phyloP scores from a whole-genome alignment of 2,797 vertebrate genomes.

The Melanotaenia trifasciata region DNA sequence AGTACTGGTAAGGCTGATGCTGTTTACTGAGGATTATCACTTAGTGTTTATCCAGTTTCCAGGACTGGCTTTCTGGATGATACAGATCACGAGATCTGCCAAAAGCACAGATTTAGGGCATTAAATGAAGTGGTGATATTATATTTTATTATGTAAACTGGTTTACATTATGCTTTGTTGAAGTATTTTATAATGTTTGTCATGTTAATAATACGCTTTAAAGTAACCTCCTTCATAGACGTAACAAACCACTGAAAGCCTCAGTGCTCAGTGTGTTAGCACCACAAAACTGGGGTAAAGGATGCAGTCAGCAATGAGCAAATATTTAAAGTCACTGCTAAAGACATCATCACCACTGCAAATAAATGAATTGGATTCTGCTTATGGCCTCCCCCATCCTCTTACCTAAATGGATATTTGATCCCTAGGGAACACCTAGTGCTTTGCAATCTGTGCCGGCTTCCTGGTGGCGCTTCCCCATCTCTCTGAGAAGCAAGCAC shows the following conservation, averaged over 20 bases:
- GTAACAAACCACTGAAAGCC: constrained; percentile 21
- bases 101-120: background rate
- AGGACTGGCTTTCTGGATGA: background rate
- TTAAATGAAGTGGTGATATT: constrained; percentile 34
- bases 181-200: constrained; percentile 10
- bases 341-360: constrained; percentile 78
- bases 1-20: constrained; percentile 48
- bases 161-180: constrained; percentile 28
- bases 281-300: constrained; percentile 58
- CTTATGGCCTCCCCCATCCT: constrained; percentile 58
- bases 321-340: constrained; percentile 80
- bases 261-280: constrained; percentile 46
- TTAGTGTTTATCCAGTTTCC: constrained; percentile 34
- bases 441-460: constrained; percentile 73
- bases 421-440: constrained; percentile 78
- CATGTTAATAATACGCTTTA: constrained; percentile 44
- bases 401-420: constrained; percentile 80
- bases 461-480: constrained; percentile 76
- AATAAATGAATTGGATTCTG: constrained; percentile 79
- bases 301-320: constrained; percentile 67
- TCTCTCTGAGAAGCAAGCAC: constrained; percentile 69
- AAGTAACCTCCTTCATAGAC: constrained; percentile 32
- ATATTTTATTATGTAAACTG: constrained; percentile 32
- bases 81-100: constrained; percentile 36
- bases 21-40: constrained; percentile 49